These are phyloP conservation scores for Diploscapter pachys DNA, from an alignment of 1,140 invertebrate species.

Conservation along the genomic window DNA sequence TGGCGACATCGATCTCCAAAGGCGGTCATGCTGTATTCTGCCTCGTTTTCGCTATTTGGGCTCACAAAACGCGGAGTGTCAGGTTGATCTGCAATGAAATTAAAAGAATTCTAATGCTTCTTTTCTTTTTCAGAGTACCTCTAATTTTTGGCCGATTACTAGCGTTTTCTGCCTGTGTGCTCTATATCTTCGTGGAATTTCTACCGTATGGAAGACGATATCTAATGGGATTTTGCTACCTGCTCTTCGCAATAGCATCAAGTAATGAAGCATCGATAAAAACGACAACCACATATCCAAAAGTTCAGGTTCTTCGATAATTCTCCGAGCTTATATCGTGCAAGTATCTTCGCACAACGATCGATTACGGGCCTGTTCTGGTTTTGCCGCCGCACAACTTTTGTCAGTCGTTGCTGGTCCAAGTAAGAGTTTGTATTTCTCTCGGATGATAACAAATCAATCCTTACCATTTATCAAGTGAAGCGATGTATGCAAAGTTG, in stretches of 20 bases:
- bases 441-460: background rate
- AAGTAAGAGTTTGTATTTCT: background rate
- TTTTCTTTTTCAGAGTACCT: slow-evolving; percentile 11
- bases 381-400: slow-evolving; percentile 7
- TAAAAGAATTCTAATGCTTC: background rate
- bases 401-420: slow-evolving; percentile 28
- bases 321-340: slow-evolving; percentile 31
- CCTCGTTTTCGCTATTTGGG: slow-evolving; percentile 23
- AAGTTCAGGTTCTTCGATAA: slow-evolving; percentile 26
- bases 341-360: slow-evolving; percentile 7
- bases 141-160: slow-evolving; percentile 19
- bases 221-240: slow-evolving; percentile 19
- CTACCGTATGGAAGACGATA: slow-evolving; percentile 17
- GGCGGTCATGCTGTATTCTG: slow-evolving; percentile 8
- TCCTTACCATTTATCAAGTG: too few species aligned
- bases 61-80: slow-evolving; percentile 20
- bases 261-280: slow-evolving; percentile 1
- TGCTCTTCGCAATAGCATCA: slow-evolving; percentile 26
- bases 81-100: background rate
- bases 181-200: slow-evolving; percentile 28
- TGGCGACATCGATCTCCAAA: slow-evolving; percentile 22
- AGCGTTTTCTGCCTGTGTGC: slow-evolving; percentile 21
- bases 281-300: background rate
- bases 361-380: slow-evolving; percentile 22
- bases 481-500: background rate